These are phyloP conservation scores for Coregonus sp. DNA, from an alignment of 2,797 vertebrate species.

Conservation along the genomic window DNA sequence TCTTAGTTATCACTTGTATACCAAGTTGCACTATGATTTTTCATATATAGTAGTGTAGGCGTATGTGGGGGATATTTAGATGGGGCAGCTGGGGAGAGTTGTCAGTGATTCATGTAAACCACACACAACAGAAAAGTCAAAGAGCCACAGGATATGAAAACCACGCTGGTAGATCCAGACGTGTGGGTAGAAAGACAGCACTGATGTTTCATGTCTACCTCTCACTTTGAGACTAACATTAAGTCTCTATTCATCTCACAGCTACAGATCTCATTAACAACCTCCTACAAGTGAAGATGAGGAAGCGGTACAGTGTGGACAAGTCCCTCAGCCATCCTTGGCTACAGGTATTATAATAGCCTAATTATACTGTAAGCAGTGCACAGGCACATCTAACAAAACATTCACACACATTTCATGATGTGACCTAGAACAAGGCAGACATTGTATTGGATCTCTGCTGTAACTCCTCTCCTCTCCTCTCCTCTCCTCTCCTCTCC, in stretches of 20 bases:
- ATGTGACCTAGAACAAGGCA: neutral
- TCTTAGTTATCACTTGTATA: neutral
- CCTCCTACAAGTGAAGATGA: conserved; percentile 98
- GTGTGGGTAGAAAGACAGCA: neutral
- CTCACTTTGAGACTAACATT: neutral
- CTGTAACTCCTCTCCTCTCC: neutral
- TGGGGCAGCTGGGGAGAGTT: neutral
- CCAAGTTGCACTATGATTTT: neutral
- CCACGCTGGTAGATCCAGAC: neutral
- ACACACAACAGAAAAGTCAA: neutral
- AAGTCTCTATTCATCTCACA: conserved; percentile 50
- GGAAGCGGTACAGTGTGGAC: conserved; percentile 97
- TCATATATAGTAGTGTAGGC: neutral
- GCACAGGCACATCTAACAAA: neutral
- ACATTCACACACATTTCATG: neutral
- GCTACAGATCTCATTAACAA: conserved; percentile 98
- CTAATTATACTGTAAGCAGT: too few species aligned
- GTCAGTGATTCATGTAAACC: conserved; percentile 1
- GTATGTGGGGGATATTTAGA: neutral
- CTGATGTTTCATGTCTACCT: neutral
- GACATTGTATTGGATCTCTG: neutral
- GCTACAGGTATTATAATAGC: conserved; percentile 86
- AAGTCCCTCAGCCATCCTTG: conserved; percentile 98
- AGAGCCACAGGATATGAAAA: neutral
- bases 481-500: neutral